Evolutionary conservation across 2,797 vertebrate genomes (phyloP).

Genomic region (Lerista edwardsae): DNA sequence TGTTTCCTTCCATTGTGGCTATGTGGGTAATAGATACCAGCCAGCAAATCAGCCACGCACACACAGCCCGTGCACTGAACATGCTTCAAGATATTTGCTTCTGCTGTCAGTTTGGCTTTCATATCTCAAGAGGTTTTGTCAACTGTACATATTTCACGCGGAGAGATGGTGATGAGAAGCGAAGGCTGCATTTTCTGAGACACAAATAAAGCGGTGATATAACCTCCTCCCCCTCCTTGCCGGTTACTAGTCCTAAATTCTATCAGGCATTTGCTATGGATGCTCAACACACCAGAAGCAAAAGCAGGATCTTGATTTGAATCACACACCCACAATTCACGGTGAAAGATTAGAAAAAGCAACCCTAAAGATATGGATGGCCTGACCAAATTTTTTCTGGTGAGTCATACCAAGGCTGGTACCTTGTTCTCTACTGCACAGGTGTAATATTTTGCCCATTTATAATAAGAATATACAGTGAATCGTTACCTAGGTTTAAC

Average conservation of each 20-base stretch:
- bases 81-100: conserved; percentile 1
- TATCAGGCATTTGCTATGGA: background rate
- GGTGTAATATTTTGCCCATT: background rate
- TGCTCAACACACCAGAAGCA: background rate
- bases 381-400: background rate
- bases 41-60: background rate
- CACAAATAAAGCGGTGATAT: background rate
- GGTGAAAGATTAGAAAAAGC: background rate
- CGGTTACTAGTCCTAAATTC: background rate
- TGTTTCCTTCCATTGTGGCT: background rate
- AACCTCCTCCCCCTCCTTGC: background rate
- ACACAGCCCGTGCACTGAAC: background rate
- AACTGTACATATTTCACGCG: conserved; percentile 9
- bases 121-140: background rate
- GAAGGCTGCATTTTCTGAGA: background rate
- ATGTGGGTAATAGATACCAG: background rate
- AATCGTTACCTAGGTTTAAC: too few species aligned
- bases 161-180: background rate
- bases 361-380: background rate
- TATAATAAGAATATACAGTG: background rate
- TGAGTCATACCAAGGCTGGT: conserved; percentile 4
- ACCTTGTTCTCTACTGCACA: background rate
- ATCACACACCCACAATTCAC: background rate
- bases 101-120: conserved; percentile 2
- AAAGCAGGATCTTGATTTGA: background rate